Conservation (phyloP, 2,888 invertebrate genomes). For the Catocala nupta region DNA sequence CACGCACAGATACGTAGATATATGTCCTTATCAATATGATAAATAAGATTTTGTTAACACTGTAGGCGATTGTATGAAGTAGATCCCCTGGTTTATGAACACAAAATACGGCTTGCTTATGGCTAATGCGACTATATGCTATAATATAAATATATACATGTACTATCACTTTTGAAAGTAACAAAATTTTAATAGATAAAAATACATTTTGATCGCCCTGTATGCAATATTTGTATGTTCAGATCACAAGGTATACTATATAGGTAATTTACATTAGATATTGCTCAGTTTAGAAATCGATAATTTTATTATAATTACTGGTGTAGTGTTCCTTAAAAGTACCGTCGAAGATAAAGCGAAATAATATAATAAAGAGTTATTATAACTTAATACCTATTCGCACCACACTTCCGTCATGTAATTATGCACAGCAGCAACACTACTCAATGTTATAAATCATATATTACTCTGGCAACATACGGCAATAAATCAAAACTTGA, state of each 20-base stretch:
- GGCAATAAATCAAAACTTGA: conserved; percentile 56
- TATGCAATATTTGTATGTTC: conserved; percentile 66
- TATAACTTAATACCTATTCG: conserved; percentile 64
- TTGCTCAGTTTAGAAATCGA: conserved; percentile 67
- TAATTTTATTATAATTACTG: conserved; percentile 47
- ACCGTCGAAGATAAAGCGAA: conserved; percentile 61
- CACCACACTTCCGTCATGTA: conserved; percentile 61
- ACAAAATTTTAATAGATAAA: conserved; percentile 58
- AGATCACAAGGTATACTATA: conserved; percentile 67
- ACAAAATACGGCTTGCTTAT: conserved; percentile 74
- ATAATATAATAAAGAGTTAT: conserved; percentile 59
- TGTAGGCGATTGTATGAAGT: conserved; percentile 58
- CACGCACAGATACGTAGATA: conserved; percentile 47
- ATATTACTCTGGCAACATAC: conserved; percentile 65
- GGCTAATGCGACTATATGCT: conserved; percentile 65
- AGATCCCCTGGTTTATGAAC: conserved; percentile 71
- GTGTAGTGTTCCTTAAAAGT: conserved; percentile 53
- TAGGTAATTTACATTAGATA: conserved; percentile 57
- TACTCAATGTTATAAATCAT: conserved; percentile 43
- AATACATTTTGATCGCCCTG: conserved; percentile 73
- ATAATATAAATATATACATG: conserved; percentile 57
- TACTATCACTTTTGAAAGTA: conserved; percentile 61
- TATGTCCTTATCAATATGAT: conserved; percentile 55
- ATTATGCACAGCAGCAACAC: conserved; percentile 49
- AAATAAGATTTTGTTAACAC: conserved; percentile 60